Percentiles rank a stretch among this genome's conserved stretches.
Conservation (phyloP, 2,113 vertebrate genomes). For the Catharus fuscescens region DNA sequence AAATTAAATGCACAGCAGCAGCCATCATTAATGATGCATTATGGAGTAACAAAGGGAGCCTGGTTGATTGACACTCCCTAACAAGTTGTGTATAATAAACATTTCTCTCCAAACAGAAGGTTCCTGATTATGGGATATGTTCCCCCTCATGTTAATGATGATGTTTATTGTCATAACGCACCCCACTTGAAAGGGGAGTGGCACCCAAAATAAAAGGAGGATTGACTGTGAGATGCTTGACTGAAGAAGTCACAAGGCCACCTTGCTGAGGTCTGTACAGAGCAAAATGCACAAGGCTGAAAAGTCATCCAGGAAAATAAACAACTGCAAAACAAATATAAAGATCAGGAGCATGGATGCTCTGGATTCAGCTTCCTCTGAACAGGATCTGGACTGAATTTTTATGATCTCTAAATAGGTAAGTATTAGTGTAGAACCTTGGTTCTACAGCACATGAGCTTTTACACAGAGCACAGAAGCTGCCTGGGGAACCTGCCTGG, state of each 20-base stretch:
- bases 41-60: conserved; percentile 57
- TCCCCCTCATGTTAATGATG: conserved; percentile 34
- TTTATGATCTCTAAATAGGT: not conserved
- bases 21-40: conserved; percentile 71
- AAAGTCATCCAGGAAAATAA: not conserved
- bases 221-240: conserved; percentile 53
- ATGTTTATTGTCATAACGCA: conserved; percentile 36
- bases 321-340: not conserved
- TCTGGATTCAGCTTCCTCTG: not conserved
- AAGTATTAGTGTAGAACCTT: not conserved
- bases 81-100: conserved; percentile 70
- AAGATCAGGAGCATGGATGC: not conserved
- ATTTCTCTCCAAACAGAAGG: conserved; percentile 52
- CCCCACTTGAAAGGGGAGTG: conserved; percentile 54
- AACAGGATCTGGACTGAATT: not conserved
- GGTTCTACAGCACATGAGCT: not conserved
- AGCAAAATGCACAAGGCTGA: not conserved
- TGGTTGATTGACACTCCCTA: conserved; percentile 59
- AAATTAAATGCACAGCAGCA: conserved; percentile 68
- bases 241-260: conserved; percentile 14
- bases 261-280: not conserved
- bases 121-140: conserved; percentile 63
- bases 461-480: not conserved
- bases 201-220: conserved; percentile 56
- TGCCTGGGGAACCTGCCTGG: not conserved